Conservation (phyloP, 2,888 invertebrate genomes). For the Aporophyla nigra region DNA sequence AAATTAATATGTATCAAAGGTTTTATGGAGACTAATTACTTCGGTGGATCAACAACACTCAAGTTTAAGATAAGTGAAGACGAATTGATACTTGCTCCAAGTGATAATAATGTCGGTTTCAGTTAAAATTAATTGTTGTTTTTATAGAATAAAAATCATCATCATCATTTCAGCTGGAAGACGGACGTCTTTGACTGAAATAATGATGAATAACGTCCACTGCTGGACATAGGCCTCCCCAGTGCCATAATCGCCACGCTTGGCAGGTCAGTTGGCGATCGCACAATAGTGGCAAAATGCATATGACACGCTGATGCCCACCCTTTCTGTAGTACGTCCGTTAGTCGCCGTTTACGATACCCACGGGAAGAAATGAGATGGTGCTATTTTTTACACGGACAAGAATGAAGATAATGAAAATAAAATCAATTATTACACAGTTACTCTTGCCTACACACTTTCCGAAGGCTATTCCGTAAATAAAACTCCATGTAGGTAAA, state of each 20-base stretch:
- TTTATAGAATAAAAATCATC: background rate
- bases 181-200: too few species aligned
- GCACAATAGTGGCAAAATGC: too few species aligned
- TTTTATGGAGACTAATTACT: conserved; percentile 81
- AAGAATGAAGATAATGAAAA: background rate
- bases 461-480: background rate
- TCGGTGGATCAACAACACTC: conserved; percentile 70
- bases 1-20: conserved; percentile 82
- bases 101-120: conserved; percentile 44
- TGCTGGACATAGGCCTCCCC: too few species aligned
- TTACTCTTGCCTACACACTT: background rate
- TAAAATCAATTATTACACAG: background rate
- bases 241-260: too few species aligned
- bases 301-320: too few species aligned
- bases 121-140: conserved; percentile 18
- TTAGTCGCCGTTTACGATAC: too few species aligned
- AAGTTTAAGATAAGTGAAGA: conserved; percentile 62
- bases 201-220: too few species aligned
- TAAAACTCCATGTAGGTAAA: background rate
- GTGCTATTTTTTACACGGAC: too few species aligned
- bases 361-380: too few species aligned
- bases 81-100: conserved; percentile 46
- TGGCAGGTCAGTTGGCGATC: too few species aligned
- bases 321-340: too few species aligned
- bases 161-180: too few species aligned